Evolutionary conservation across 2,797 vertebrate species (phyloP).

Genomic region (Pseudomugil tenellus): DNA sequence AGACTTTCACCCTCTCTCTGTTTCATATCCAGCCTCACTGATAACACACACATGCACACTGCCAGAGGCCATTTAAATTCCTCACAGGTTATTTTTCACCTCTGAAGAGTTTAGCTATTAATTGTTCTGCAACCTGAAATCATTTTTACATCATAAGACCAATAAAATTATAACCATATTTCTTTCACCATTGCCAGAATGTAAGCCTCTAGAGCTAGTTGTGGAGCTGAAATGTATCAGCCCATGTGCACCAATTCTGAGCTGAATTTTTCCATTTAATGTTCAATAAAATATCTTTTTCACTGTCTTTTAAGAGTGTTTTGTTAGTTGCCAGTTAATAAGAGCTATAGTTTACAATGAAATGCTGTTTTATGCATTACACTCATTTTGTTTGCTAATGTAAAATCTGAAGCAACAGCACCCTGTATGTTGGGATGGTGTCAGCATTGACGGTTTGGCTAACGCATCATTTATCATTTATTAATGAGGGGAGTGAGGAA

Average conservation of each 20-base stretch:
- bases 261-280: constrained; percentile 39
- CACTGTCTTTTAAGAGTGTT: constrained; percentile 6
- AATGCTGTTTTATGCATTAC: neutral
- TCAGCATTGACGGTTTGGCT: neutral
- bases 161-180: constrained; percentile 11
- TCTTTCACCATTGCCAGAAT: constrained; percentile 9
- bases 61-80: constrained; percentile 39
- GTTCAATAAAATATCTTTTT: constrained; percentile 15
- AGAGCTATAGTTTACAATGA: neutral
- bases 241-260: neutral
- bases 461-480: neutral
- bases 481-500: neutral
- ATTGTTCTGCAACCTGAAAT: constrained; percentile 50
- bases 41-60: constrained; percentile 14
- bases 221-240: neutral
- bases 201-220: neutral
- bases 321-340: constrained; percentile 13
- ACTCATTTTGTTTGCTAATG: neutral
- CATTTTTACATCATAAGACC: constrained; percentile 27
- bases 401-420: neutral
- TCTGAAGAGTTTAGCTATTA: constrained; percentile 9
- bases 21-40: constrained; percentile 21
- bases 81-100: constrained; percentile 19
- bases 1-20: neutral
- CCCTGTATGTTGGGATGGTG: neutral